Evolutionary conservation across 2,888 invertebrate species (phyloP).

Genomic region (Spisula subtruncata): DNA sequence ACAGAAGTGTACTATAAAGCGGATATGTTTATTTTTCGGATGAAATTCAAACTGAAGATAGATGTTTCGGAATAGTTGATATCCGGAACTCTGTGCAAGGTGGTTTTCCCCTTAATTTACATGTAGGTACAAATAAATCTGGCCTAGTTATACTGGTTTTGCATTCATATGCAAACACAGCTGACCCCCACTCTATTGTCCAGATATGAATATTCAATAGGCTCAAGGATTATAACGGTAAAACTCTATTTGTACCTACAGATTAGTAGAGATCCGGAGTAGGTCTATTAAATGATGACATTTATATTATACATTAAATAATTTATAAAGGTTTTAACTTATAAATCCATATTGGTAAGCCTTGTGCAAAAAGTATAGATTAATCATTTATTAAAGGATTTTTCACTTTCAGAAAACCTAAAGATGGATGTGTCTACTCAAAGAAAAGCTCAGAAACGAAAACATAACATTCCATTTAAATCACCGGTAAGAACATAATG

Average conservation of each 20-base stretch:
- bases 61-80: neutral
- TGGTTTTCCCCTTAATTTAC: too few relatives aligned
- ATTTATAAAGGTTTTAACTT: neutral
- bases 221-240: too few relatives aligned
- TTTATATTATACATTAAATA: neutral
- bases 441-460: slow-evolving; percentile 32
- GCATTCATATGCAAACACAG: too few relatives aligned
- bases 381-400: too few relatives aligned
- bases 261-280: too few relatives aligned
- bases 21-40: neutral
- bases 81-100: too few relatives aligned
- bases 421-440: slow-evolving; percentile 18
- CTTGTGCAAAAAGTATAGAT: neutral
- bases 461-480: slow-evolving; percentile 44
- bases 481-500: slow-evolving; percentile 44
- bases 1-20: neutral
- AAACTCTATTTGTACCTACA: too few relatives aligned
- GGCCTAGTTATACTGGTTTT: too few relatives aligned
- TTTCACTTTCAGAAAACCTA: neutral
- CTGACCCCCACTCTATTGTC: too few relatives aligned
- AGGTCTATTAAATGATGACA: too few relatives aligned
- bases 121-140: too few relatives aligned
- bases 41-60: neutral
- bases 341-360: neutral
- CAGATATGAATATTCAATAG: too few relatives aligned